Percentiles rank a stretch among this genome's conserved stretches.
Evolutionary conservation across 1,140 invertebrate species (phyloP).

Genomic region (Metopolophium dirhodum): DNA sequence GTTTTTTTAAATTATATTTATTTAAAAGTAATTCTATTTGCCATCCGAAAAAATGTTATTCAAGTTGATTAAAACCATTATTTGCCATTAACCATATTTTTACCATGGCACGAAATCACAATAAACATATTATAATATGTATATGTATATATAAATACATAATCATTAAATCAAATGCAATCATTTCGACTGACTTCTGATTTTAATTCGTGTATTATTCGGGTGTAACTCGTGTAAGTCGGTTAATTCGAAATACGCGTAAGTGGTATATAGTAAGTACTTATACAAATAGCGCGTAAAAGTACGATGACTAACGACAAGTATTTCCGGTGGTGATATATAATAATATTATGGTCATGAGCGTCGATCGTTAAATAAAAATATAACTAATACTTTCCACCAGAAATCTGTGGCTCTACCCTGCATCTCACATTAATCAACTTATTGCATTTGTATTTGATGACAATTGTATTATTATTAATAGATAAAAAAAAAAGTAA

Average conservation of each 20-base stretch:
- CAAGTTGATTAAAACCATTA: slow-evolving; percentile 3
- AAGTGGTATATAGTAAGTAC: no score
- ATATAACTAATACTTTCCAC: neutral
- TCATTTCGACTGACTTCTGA: neutral
- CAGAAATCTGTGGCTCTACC: neutral
- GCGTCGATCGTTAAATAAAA: neutral
- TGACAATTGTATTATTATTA: no score
- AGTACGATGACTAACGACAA: neutral
- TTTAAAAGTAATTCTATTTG: slow-evolving; percentile 3
- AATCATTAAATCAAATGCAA: neutral
- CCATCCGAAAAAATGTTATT: neutral
- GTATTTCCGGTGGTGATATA: neutral
- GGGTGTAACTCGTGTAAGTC: neutral
- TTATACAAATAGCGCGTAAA: neutral
- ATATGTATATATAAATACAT: neutral
- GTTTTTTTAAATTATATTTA: slow-evolving; percentile 20
- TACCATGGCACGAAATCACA: neutral
- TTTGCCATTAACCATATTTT: neutral
- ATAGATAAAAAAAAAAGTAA: neutral
- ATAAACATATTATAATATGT: neutral
- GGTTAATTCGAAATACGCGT: neutral
- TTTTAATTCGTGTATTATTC: neutral
- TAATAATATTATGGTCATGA: neutral
- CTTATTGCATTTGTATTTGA: neutral
- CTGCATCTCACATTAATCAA: neutral